Conservation (phyloP, 2,888 invertebrate species). For the Vannuccia rotundouncinata region DNA sequence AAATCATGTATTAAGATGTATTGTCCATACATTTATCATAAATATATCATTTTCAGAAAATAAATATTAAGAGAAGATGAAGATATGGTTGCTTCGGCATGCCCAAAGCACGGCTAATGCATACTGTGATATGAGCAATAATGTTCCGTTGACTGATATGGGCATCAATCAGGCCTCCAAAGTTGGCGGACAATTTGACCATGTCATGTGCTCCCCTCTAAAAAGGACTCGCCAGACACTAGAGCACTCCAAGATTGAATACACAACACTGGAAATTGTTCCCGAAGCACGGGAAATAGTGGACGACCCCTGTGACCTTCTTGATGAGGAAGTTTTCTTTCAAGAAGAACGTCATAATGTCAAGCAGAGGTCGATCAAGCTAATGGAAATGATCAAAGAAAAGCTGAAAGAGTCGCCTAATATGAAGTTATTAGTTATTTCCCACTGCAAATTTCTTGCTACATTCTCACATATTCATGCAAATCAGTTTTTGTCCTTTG, state of each 20-base stretch:
- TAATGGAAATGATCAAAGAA: not conserved
- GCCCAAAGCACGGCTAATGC: slow-evolving; percentile 30
- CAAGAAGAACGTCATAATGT: not conserved
- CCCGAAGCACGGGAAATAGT: slow-evolving; percentile 5
- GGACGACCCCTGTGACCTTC: not conserved
- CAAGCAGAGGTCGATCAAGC: not conserved
- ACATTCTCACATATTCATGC: not conserved
- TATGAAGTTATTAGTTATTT: not conserved
- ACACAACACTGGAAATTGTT: not conserved
- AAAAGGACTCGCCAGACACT: slow-evolving; percentile 18
- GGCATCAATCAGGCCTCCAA: slow-evolving; percentile 1
- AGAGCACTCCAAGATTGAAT: not conserved
- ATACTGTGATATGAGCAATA: not conserved
- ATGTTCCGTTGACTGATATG: slow-evolving; percentile 12
- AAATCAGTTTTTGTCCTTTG: not conserved
- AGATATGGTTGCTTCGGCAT: slow-evolving; percentile 29
- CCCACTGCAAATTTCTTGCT: not conserved
- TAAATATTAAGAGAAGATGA: not conserved
- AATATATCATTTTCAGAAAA: too few relatives aligned
- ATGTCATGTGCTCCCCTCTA: slow-evolving; percentile 29
- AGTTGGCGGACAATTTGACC: slow-evolving; percentile 6
- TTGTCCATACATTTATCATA: too few relatives aligned
- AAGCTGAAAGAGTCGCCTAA: not conserved
- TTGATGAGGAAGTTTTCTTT: not conserved
- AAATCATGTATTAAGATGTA: too few relatives aligned